Percentiles rank a stretch among this genome's conserved stretches.
These are phyloP conservation scores for Forbesichthys agassizii DNA, from an alignment of 2,113 vertebrate species.

Conservation along the genomic window DNA sequence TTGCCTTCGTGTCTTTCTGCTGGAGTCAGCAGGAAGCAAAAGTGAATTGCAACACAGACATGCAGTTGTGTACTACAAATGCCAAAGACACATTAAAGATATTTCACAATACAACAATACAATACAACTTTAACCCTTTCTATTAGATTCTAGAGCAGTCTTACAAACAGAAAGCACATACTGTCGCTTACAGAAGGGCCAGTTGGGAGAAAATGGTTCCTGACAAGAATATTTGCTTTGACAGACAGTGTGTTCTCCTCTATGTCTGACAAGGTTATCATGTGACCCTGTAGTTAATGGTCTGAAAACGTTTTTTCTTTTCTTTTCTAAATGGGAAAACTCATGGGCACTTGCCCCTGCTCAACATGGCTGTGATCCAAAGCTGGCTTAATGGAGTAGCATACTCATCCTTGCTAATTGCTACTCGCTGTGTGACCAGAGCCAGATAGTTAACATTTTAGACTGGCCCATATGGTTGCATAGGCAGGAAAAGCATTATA, in stretches of 20 bases:
- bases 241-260: conserved; percentile 1
- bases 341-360: background rate
- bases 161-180: background rate
- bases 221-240: background rate
- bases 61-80: background rate
- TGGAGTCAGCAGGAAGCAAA: background rate
- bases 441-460: too few species aligned
- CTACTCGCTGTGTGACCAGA: too few species aligned
- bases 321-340: conserved; percentile 2
- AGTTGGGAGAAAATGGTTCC: background rate
- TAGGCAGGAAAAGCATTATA: too few species aligned
- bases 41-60: background rate
- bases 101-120: background rate
- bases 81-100: background rate
- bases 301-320: background rate
- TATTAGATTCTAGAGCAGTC: background rate
- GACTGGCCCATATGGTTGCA: too few species aligned
- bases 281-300: conserved; percentile 2
- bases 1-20: too few species aligned
- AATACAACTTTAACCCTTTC: too few species aligned
- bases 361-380: background rate
- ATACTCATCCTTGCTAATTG: background rate
- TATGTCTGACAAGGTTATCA: conserved; percentile 7
- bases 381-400: background rate
- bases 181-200: background rate